Base-by-base conservation (phyloP, 1,140 invertebrate species). In the Limonius californicus region DNA sequence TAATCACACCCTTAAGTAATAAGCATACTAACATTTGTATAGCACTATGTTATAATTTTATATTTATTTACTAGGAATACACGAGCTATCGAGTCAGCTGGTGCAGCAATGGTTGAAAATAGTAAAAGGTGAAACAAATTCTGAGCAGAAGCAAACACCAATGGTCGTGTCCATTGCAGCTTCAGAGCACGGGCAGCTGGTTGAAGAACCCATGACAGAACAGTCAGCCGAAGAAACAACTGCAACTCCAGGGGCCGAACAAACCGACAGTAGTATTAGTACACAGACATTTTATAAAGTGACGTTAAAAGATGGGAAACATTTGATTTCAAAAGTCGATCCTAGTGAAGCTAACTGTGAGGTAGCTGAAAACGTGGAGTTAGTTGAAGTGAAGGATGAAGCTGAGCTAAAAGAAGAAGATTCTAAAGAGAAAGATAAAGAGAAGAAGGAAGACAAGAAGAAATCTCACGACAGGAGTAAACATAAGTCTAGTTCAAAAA, bases 21-120 rank as follows among this genome's bases (percentile, higher is more conserved):
- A n/a, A n/a, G n/a, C n/a, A n/a, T n/a, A n/a, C n/a, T n/a, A n/a
- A n/a, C n/a, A n/a, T n/a, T n/a, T n/a, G n/a, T n/a, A n/a, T n/a
- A n/a, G n/a, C n/a, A 27, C 23, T 27, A 27, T 27, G 3, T 4
- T 27, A 3, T 27, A 39, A 39, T 39, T 39, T 39, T 39, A 2
- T 39, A 2, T 39, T 39, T 64, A 61, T 64, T 61, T 65, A 64
- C 15, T 64, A 76, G 75, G 66, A 57, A 69, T 75, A 9, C 67
- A 73, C 43, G 61, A 72, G 45, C 74, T 94, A 62, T 91, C 93
- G 14, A 84, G 85, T 54, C 85, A 88, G 71, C 79, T 96, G 42
- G 92, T 96, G n/a, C 88, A 92, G 67, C 88, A 91, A 75, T 97
- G 94, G 94, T 82, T 95, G 68, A 89, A 89, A 69, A 87, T 92